phyloP scores from a whole-genome alignment of 2,888 invertebrate genomes.

The Spodoptera exigua region DNA sequence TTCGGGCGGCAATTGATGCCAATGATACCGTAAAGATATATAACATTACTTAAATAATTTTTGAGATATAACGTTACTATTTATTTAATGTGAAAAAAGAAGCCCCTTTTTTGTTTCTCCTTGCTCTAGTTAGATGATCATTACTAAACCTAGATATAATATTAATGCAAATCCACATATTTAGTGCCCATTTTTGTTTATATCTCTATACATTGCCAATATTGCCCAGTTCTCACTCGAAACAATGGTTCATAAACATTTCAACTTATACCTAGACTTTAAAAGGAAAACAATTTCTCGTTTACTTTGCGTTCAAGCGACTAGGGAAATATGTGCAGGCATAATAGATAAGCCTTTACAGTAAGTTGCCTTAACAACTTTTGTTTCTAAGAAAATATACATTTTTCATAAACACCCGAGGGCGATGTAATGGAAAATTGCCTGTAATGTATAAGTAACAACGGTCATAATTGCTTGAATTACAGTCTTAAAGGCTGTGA shows the following conservation, averaged over 20 bases:
- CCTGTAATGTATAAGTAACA: conserved; percentile 70
- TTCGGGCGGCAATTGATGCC: too few species aligned
- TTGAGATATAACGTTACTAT: too few species aligned
- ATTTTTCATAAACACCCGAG: conserved; percentile 75
- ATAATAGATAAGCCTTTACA: conserved; percentile 81
- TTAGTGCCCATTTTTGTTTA: conserved; percentile 17
- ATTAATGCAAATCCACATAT: too few species aligned
- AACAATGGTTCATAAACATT: conserved; percentile 74
- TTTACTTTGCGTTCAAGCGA: conserved; percentile 81
- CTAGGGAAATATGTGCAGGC: conserved; percentile 77
- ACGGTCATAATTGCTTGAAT: conserved; percentile 74
- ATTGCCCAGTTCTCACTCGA: conserved; percentile 29
- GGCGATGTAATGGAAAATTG: conserved; percentile 75
- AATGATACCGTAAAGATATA: too few species aligned
- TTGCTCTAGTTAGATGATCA: too few species aligned
- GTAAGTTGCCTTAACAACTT: conserved; percentile 80
- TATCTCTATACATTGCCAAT: conserved; percentile 15
- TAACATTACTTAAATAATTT: too few species aligned
- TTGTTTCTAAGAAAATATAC: conserved; percentile 82
- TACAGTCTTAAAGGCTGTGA: conserved; percentile 61
- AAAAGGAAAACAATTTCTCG: conserved; percentile 83
- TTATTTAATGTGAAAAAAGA: too few species aligned
- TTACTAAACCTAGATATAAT: too few species aligned
- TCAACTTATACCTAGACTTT: conserved; percentile 66
- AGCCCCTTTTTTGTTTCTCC: too few species aligned